Percentiles rank a stretch among this genome's conserved stretches.
These are phyloP conservation scores for Cromileptes altivelis DNA, from an alignment of 2,113 vertebrate species.

Conservation along the genomic window DNA sequence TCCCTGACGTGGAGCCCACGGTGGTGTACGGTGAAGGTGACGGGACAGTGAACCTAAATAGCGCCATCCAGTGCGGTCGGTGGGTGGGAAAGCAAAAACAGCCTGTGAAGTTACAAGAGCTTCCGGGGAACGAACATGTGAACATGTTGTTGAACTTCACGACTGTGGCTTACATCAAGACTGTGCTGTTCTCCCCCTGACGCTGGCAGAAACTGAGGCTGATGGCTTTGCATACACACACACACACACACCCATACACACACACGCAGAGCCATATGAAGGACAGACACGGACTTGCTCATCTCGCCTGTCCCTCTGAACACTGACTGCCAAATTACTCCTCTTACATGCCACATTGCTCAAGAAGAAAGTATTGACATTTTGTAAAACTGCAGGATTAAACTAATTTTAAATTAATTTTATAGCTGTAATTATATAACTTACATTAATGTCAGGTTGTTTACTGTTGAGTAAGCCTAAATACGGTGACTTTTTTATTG, in stretches of 20 bases:
- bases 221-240: neutral
- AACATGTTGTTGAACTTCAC: constrained; percentile 91
- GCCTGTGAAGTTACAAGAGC: constrained; percentile 85
- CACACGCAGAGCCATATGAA: neutral
- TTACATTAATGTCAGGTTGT: constrained; percentile 29
- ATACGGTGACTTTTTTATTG: constrained; percentile 33
- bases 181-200: constrained; percentile 87
- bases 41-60: constrained; percentile 94
- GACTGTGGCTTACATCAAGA: constrained; percentile 92
- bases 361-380: neutral
- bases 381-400: constrained; percentile 10
- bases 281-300: neutral
- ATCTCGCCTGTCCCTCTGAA: neutral
- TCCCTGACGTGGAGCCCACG: constrained; percentile 93
- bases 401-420: constrained; percentile 26
- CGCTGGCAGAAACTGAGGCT: neutral
- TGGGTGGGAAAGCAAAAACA: constrained; percentile 89
- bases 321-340: constrained; percentile 14
- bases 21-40: constrained; percentile 89
- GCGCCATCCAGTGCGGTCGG: constrained; percentile 88
- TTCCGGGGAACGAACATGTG: constrained; percentile 92
- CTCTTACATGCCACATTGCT: neutral
- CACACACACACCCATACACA: neutral
- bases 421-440: constrained; percentile 12
- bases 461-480: constrained; percentile 18